phyloP scores from a whole-genome alignment of 1,140 invertebrate genomes.

The Lordiphosa mommai region DNA sequence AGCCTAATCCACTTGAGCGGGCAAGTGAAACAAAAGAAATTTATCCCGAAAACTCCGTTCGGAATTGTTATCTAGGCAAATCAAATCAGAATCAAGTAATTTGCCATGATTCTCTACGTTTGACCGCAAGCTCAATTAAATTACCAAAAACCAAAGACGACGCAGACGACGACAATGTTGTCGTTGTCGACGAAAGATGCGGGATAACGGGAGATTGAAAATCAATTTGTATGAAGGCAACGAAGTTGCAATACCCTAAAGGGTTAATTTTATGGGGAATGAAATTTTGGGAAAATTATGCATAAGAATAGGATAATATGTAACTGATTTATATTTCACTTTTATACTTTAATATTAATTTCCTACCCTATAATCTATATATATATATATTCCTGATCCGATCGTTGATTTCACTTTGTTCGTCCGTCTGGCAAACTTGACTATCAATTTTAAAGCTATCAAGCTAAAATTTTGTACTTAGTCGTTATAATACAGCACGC shows the following conservation, averaged over 20 bases:
- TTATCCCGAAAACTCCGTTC: conserved; percentile 9
- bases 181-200: not conserved
- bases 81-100: conserved; percentile 78
- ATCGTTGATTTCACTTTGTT: no score
- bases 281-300: no score
- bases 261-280: no score
- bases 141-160: conserved; percentile 40
- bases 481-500: no score
- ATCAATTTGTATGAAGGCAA: not conserved
- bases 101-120: conserved; percentile 64
- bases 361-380: no score
- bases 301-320: no score
- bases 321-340: no score
- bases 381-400: no score
- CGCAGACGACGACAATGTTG: not conserved
- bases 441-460: no score
- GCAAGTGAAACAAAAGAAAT: conserved; percentile 47
- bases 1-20: conserved; percentile 46
- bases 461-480: no score
- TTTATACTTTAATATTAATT: no score
- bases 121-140: conserved; percentile 77
- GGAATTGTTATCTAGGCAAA: conserved; percentile 61
- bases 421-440: no score
- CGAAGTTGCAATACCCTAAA: conserved; percentile 2
- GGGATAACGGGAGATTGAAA: not conserved